Percentiles rank a stretch among this genome's conserved stretches.
Evolutionary conservation across 2,888 invertebrate genomes (phyloP).

Genomic region (Pseudanteris insignis): DNA sequence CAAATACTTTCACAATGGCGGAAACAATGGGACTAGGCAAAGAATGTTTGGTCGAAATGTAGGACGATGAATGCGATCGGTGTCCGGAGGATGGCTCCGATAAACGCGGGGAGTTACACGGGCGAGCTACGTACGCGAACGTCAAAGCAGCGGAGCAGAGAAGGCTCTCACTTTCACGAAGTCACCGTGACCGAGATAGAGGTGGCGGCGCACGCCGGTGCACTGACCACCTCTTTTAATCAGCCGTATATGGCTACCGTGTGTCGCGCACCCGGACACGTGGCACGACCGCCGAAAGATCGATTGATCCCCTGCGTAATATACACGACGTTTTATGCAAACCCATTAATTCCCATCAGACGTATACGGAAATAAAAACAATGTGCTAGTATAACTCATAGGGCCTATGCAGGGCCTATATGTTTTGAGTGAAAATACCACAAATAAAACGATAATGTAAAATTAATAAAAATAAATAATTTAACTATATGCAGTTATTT

Average conservation of each 20-base stretch:
- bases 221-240: slow-evolving; percentile 54
- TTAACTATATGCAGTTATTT: too few relatives aligned
- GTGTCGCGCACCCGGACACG: slow-evolving; percentile 46
- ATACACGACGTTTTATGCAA: slow-evolving; percentile 12
- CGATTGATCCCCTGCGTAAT: slow-evolving; percentile 56
- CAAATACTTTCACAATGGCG: slow-evolving; percentile 38
- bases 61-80: slow-evolving; percentile 37
- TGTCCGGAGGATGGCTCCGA: slow-evolving; percentile 33
- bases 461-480: too few relatives aligned
- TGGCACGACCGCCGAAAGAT: slow-evolving; percentile 54
- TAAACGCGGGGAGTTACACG: slow-evolving; percentile 22
- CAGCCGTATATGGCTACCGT: slow-evolving; percentile 55
- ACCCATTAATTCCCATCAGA: slow-evolving; percentile 16
- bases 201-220: slow-evolving; percentile 50
- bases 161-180: slow-evolving; percentile 64
- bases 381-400: too few relatives aligned
- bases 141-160: slow-evolving; percentile 45
- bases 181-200: slow-evolving; percentile 66
- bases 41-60: slow-evolving; percentile 34
- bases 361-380: too few relatives aligned
- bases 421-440: too few relatives aligned
- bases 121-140: slow-evolving; percentile 34
- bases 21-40: slow-evolving; percentile 31
- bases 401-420: too few relatives aligned
- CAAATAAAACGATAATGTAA: too few relatives aligned